phyloP scores from a whole-genome alignment of 2,888 invertebrate genomes.

The Drosophila cracens region DNA sequence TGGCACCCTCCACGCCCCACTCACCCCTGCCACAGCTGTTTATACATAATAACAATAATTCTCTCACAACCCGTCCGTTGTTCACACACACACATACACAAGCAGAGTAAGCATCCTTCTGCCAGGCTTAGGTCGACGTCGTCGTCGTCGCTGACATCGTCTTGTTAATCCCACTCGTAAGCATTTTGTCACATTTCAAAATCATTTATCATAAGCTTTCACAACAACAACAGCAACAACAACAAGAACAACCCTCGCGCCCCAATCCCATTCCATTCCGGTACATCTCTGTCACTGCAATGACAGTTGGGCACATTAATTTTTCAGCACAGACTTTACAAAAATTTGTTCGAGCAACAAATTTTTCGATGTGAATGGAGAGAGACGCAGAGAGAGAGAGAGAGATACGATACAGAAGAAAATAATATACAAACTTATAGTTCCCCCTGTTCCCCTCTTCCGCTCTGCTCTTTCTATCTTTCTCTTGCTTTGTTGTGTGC shows the following conservation, averaged over 20 bases:
- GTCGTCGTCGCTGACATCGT: constrained; percentile 41
- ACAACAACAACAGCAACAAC: constrained; percentile 50
- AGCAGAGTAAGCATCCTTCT: constrained; percentile 42
- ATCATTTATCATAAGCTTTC: constrained; percentile 82
- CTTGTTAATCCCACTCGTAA: constrained; percentile 79
- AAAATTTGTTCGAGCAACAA: constrained; percentile 70
- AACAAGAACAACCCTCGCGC: constrained; percentile 56
- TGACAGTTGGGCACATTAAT: constrained; percentile 78
- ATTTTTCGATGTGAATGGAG: constrained; percentile 54
- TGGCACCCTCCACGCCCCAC: constrained; percentile 2
- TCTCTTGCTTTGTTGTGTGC: constrained; percentile 9
- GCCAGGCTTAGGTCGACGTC: constrained; percentile 24
- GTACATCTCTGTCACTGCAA: constrained; percentile 72
- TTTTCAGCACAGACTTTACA: constrained; percentile 76
- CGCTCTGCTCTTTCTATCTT: constrained; percentile 16
- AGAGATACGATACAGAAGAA: constrained; percentile 25
- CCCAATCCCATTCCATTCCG: constrained; percentile 49
- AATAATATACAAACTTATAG: constrained; percentile 61
- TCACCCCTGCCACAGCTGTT: not conserved
- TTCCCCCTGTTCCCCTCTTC: not conserved
- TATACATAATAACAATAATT: constrained; percentile 35
- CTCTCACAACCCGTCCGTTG: constrained; percentile 29
- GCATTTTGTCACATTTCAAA: constrained; percentile 83
- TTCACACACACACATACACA: not conserved
- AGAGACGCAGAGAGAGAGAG: not conserved